A percentile compares a stretch with the other conserved stretches of the same genome.
These are phyloP conservation scores for Cassiopea xamachana DNA, from an alignment of 30 jellyfish, hydroid and myxozoan species.

Conservation along the genomic window DNA sequence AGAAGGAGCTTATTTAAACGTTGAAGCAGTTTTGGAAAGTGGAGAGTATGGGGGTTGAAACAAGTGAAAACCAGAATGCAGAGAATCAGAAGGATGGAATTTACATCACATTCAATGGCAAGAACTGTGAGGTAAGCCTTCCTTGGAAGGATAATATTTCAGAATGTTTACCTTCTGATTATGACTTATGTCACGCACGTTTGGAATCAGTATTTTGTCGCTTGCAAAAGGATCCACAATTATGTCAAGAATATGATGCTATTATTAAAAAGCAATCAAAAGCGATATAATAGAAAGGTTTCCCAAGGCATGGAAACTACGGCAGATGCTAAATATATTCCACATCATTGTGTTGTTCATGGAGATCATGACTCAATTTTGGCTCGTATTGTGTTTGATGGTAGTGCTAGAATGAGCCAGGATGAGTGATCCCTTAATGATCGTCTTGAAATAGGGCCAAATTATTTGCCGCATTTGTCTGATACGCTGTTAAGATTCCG, in stretches of 20 bases:
- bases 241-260: too few relatives aligned
- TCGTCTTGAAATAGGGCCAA: constrained; percentile 25
- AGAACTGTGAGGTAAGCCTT: constrained; percentile 56
- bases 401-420: constrained; percentile 3
- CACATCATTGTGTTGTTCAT: constrained; percentile 31
- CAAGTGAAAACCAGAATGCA: neutral
- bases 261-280: constrained; percentile 4
- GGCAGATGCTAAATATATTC: constrained; percentile 12
- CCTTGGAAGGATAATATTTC: constrained; percentile 47
- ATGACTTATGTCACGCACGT: neutral
- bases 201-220: neutral
- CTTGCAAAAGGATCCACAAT: constrained; percentile 7
- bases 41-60: constrained; percentile 27
- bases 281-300: constrained; percentile 5
- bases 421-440: constrained; percentile 9
- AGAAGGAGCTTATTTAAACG: constrained; percentile 36
- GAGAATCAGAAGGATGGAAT: neutral
- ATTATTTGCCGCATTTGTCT: neutral
- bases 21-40: constrained; percentile 55
- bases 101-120: constrained; percentile 33
- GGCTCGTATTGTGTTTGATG: constrained; percentile 42
- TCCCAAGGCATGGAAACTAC: neutral
- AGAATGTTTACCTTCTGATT: constrained; percentile 42
- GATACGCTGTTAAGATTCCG: constrained; percentile 21
- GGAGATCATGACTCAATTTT: constrained; percentile 19